phyloP scores from a whole-genome alignment of 2,113 vertebrate genomes.

The Actenoides hombroni region DNA sequence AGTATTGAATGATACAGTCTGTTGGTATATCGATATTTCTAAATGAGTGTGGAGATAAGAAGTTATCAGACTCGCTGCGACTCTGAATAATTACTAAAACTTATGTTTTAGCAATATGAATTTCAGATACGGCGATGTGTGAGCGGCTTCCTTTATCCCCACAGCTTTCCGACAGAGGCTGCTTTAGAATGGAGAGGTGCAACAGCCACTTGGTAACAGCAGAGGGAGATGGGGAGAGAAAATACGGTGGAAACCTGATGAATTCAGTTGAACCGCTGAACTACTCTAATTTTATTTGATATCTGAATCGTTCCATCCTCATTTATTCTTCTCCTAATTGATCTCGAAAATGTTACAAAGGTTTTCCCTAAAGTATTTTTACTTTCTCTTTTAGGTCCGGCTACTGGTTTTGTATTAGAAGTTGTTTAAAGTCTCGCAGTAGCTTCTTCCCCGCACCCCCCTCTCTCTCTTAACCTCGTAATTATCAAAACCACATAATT shows the following conservation, averaged over 20 bases:
- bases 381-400: background rate
- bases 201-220: background rate
- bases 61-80: background rate
- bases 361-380: background rate
- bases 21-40: background rate
- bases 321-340: background rate
- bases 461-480: background rate
- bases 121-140: background rate
- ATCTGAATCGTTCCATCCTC: background rate
- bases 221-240: background rate
- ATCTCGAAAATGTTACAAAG: background rate
- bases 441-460: background rate
- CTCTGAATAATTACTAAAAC: background rate
- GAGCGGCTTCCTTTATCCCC: background rate
- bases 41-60: background rate
- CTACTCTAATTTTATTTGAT: background rate
- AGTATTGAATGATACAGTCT: background rate
- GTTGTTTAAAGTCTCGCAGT: background rate
- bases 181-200: background rate
- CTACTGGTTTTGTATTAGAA: background rate
- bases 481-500: background rate
- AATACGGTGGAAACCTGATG: rapidly evolving
- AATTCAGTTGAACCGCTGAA: too few species aligned
- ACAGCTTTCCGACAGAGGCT: background rate
- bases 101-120: background rate